phyloP scores from a whole-genome alignment of 2,113 vertebrate species.

The Arvicanthis niloticus region DNA sequence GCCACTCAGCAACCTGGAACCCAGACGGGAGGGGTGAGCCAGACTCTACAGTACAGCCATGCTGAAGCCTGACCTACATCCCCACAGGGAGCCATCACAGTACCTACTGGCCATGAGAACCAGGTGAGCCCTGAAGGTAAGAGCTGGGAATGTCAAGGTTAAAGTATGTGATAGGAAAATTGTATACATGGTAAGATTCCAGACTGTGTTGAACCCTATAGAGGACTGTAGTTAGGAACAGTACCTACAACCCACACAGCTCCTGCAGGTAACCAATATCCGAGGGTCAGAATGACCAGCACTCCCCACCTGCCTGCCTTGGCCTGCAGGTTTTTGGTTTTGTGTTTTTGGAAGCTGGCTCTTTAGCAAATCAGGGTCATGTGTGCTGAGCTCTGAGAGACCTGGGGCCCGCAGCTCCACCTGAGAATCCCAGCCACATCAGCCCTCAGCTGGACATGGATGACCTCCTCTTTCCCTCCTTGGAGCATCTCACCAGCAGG shows the following conservation, averaged over 20 bases:
- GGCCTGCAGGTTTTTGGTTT: no score
- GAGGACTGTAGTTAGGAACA: fast-evolving
- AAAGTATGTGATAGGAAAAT: no score
- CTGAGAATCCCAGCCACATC: fast-evolving
- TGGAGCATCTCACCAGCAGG: neutral
- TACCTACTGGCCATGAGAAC: fast-evolving
- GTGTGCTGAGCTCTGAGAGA: neutral
- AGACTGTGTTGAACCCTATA: fast-evolving
- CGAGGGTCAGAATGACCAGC: fast-evolving
- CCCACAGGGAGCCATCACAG: fast-evolving
- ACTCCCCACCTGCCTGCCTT: fast-evolving
- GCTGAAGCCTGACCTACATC: fast-evolving
- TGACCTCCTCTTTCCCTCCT: neutral
- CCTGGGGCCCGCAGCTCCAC: fast-evolving
- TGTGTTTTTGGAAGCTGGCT: neutral
- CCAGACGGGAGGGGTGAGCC: neutral
- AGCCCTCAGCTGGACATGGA: neutral
- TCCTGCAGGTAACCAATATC: fast-evolving
- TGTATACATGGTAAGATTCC: no score
- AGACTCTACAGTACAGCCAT: fast-evolving
- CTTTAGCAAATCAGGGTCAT: no score
- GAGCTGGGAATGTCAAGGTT: no score
- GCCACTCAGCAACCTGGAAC: slow-evolving; percentile 93
- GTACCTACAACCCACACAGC: fast-evolving
- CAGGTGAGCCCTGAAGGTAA: neutral